phyloP scores from a whole-genome alignment of 2,888 invertebrate species.

The Phyllotreta striolata region DNA sequence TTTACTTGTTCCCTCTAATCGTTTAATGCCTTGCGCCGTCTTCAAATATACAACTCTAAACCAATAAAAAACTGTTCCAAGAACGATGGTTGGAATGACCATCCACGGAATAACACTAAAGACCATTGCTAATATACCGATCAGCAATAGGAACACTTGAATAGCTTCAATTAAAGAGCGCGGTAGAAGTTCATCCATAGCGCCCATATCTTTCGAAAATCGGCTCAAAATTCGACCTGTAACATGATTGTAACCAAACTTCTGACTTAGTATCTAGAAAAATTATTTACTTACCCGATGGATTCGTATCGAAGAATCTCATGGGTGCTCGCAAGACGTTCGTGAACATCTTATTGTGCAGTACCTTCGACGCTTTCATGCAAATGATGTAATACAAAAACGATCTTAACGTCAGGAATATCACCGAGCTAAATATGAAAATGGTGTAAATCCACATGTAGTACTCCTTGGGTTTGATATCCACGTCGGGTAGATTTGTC shows the following conservation, averaged over 20 bases:
- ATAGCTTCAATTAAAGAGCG: slow-evolving; percentile 71
- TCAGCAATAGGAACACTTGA: slow-evolving; percentile 73
- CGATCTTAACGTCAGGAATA: slow-evolving; percentile 72
- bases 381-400: slow-evolving; percentile 76
- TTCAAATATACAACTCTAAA: slow-evolving; percentile 73
- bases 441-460: slow-evolving; percentile 68
- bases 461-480: slow-evolving; percentile 28
- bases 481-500: background rate
- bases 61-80: slow-evolving; percentile 70
- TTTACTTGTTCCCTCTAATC: slow-evolving; percentile 65
- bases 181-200: slow-evolving; percentile 78
- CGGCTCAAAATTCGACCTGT: slow-evolving; percentile 79
- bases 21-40: slow-evolving; percentile 77
- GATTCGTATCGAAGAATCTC: slow-evolving; percentile 85
- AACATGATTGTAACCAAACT: slow-evolving; percentile 6
- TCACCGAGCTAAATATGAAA: slow-evolving; percentile 67
- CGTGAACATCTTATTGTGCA: slow-evolving; percentile 83
- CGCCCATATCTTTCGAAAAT: slow-evolving; percentile 85
- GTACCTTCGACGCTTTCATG: slow-evolving; percentile 75
- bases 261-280: too few species aligned
- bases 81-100: slow-evolving; percentile 69
- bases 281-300: slow-evolving; percentile 67
- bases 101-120: slow-evolving; percentile 75
- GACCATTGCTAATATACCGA: slow-evolving; percentile 76
- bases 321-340: slow-evolving; percentile 78